phyloP scores from a whole-genome alignment of 2,888 invertebrate genomes.

The Brachylomia viminalis region DNA sequence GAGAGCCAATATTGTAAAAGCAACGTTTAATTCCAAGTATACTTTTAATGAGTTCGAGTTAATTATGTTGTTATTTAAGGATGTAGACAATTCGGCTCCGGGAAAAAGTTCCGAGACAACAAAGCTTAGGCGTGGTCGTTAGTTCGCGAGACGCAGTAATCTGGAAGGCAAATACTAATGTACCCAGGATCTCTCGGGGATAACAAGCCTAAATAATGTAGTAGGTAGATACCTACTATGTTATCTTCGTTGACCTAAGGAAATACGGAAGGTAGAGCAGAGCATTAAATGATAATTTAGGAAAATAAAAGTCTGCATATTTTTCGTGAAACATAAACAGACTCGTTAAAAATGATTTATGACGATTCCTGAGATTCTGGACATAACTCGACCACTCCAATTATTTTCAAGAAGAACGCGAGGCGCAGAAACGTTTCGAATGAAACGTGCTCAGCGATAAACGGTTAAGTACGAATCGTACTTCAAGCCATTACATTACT shows the following conservation, averaged over 20 bases:
- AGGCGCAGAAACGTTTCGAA: constrained; percentile 72
- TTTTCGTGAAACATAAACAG: constrained; percentile 67
- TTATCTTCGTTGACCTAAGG: constrained; percentile 40
- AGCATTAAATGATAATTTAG: constrained; percentile 52
- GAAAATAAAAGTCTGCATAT: constrained; percentile 48
- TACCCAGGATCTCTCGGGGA: constrained; percentile 31
- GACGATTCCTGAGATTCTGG: constrained; percentile 73
- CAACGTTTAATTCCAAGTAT: constrained; percentile 60
- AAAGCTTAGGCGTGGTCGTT: constrained; percentile 50
- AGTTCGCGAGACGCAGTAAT: constrained; percentile 53
- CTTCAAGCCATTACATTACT: constrained; percentile 32
- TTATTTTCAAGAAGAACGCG: constrained; percentile 78
- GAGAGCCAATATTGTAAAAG: constrained; percentile 65
- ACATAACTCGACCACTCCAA: constrained; percentile 79
- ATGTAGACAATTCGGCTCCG: constrained; percentile 28
- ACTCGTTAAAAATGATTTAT: constrained; percentile 71
- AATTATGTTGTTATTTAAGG: constrained; percentile 51
- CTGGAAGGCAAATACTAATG: constrained; percentile 61
- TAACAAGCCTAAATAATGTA: constrained; percentile 46
- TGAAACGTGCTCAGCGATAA: constrained; percentile 72
- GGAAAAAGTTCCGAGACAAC: constrained; percentile 44
- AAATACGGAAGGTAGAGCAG: constrained; percentile 47
- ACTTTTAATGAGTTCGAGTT: constrained; percentile 58
- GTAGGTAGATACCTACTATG: constrained; percentile 34
- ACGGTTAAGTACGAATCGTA: constrained; percentile 60